These are phyloP conservation scores for Polydesmus complanatus DNA, from an alignment of 2,888 invertebrate genomes.

Conservation along the genomic window DNA sequence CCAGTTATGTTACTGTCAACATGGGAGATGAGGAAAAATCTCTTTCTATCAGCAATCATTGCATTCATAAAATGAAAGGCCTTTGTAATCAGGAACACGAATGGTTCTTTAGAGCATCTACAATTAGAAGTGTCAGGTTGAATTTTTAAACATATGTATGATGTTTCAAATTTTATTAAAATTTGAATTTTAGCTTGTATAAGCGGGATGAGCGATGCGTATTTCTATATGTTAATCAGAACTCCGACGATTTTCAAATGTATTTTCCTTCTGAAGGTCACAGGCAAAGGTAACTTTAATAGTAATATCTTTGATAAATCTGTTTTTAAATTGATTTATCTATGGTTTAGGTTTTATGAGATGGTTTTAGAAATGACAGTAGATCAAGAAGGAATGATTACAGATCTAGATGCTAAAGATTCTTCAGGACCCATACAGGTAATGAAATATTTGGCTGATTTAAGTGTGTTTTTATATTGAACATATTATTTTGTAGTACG, in stretches of 20 bases:
- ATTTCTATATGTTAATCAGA: conserved; percentile 93
- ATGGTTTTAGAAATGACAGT: conserved; percentile 73
- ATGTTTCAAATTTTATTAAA: neutral
- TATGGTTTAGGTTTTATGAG: conserved; percentile 49
- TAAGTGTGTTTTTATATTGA: conserved; percentile 3
- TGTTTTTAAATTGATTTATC: neutral
- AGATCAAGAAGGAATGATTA: conserved; percentile 63
- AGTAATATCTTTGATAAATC: neutral
- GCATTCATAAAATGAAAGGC: conserved; percentile 59
- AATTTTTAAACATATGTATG: neutral
- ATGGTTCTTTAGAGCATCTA: conserved; percentile 82
- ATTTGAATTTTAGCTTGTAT: conserved; percentile 52
- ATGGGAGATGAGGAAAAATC: conserved; percentile 86
- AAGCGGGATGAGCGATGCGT: conserved; percentile 91
- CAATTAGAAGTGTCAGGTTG: conserved; percentile 72
- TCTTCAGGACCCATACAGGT: conserved; percentile 62
- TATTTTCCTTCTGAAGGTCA: conserved; percentile 83
- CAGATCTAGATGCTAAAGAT: conserved; percentile 58
- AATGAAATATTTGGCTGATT: conserved; percentile 17
- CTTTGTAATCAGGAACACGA: conserved; percentile 73
- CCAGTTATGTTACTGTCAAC: conserved; percentile 90
- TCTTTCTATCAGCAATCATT: conserved; percentile 73
- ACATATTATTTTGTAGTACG: conserved; percentile 45
- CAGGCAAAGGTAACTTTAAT: conserved; percentile 44
- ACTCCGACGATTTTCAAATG: conserved; percentile 97